Conservation (phyloP, 2,888 invertebrate genomes). For the Furcula furcula region DNA sequence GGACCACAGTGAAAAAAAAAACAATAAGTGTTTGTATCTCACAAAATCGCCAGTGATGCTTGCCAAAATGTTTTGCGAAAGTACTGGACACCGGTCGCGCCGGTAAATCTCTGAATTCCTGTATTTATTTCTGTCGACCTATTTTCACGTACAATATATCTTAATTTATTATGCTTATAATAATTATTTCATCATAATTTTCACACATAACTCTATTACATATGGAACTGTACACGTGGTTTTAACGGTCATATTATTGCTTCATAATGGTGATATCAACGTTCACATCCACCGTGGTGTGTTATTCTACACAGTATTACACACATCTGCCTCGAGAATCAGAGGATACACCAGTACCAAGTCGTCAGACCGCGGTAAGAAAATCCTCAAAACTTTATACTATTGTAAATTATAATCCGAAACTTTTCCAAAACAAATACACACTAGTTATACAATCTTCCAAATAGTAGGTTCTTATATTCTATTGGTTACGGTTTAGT, state of each 20-base stretch:
- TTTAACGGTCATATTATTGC: neutral
- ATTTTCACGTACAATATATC: conserved; percentile 18
- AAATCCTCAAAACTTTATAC: no score
- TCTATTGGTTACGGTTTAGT: no score
- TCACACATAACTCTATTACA: neutral
- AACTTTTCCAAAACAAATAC: no score
- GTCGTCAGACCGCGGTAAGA: neutral
- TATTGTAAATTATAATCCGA: no score
- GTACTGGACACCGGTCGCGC: conserved; percentile 35
- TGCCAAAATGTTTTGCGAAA: conserved; percentile 52
- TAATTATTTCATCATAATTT: neutral
- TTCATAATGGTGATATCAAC: neutral
- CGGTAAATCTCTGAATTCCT: conserved; percentile 43
- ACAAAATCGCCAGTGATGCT: conserved; percentile 38
- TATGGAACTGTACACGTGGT: conserved; percentile 3
- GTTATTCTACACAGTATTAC: neutral
- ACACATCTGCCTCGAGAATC: neutral
- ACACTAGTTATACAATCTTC: no score
- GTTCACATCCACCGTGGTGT: neutral
- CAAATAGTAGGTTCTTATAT: no score
- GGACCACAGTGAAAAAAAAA: conserved; percentile 45
- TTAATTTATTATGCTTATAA: conserved; percentile 11
- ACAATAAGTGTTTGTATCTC: conserved; percentile 38
- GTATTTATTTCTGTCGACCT: conserved; percentile 35
- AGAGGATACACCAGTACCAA: neutral